A percentile compares a stretch with the other conserved stretches of the same genome.
Evolutionary conservation across 2,797 vertebrate species (phyloP).

Genomic region (Hybognathus amarus): DNA sequence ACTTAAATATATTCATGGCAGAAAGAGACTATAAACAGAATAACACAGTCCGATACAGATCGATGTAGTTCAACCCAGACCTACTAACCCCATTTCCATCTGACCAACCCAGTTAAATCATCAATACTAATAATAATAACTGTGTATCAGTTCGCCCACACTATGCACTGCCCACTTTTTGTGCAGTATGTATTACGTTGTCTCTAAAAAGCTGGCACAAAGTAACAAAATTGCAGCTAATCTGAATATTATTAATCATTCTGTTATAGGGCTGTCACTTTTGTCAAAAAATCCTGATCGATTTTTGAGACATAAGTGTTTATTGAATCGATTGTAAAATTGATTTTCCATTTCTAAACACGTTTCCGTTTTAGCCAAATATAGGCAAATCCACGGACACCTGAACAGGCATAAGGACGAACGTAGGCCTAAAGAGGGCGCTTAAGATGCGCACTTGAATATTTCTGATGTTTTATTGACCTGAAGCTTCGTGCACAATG

Average conservation of each 20-base stretch:
- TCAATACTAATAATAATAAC: constrained; percentile 22
- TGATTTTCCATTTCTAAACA: too few relatives aligned
- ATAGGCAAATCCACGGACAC: too few relatives aligned
- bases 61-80: background rate
- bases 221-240: background rate
- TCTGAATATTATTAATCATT: background rate
- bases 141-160: background rate
- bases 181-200: background rate
- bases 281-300: too few relatives aligned
- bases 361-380: too few relatives aligned
- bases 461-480: too few relatives aligned
- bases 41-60: constrained; percentile 49
- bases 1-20: background rate
- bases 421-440: too few relatives aligned
- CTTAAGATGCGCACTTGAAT: too few relatives aligned
- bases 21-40: constrained; percentile 44
- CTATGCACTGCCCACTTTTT: background rate
- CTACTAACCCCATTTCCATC: constrained; percentile 9
- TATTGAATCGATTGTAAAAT: too few relatives aligned
- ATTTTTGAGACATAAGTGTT: too few relatives aligned
- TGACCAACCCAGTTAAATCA: background rate
- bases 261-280: too few relatives aligned
- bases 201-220: background rate
- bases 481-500: too few relatives aligned
- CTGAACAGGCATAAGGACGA: too few relatives aligned